phyloP scores from a whole-genome alignment of 2,797 vertebrate genomes.

The Pipistrellus nathusii region DNA sequence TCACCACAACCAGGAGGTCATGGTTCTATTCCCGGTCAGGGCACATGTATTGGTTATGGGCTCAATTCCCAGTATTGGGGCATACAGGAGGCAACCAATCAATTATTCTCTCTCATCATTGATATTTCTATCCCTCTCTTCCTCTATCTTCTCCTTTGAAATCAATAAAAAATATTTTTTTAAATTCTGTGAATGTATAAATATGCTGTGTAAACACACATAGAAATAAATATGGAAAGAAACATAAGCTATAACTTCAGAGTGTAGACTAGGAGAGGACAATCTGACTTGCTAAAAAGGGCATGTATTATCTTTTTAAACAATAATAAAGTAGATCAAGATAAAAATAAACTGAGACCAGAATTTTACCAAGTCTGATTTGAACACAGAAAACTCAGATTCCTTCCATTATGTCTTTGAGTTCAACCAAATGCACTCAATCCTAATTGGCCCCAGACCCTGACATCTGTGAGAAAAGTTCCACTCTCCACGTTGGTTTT shows the following conservation, averaged over 20 bases:
- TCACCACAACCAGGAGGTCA: too few species aligned
- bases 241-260: background rate
- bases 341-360: slow-evolving; percentile 62
- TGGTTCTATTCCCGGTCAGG: too few species aligned
- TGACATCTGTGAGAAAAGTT: background rate
- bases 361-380: slow-evolving; percentile 38
- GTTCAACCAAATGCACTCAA: background rate
- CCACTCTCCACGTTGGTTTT: background rate
- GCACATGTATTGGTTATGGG: too few species aligned
- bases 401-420: slow-evolving; percentile 2
- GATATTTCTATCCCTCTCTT: too few species aligned
- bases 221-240: slow-evolving; percentile 23
- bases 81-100: too few species aligned
- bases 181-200: background rate
- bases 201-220: background rate
- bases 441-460: slow-evolving; percentile 46
- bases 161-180: too few species aligned
- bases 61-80: too few species aligned
- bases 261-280: background rate
- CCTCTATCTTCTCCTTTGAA: too few species aligned
- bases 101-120: too few species aligned
- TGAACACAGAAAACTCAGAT: slow-evolving; percentile 23
- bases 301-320: slow-evolving; percentile 61
- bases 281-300: slow-evolving; percentile 15
- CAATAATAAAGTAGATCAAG: slow-evolving; percentile 57